Evolutionary conservation across 1,140 invertebrate species (phyloP).

Genomic region (Oreohelix idahoensis): DNA sequence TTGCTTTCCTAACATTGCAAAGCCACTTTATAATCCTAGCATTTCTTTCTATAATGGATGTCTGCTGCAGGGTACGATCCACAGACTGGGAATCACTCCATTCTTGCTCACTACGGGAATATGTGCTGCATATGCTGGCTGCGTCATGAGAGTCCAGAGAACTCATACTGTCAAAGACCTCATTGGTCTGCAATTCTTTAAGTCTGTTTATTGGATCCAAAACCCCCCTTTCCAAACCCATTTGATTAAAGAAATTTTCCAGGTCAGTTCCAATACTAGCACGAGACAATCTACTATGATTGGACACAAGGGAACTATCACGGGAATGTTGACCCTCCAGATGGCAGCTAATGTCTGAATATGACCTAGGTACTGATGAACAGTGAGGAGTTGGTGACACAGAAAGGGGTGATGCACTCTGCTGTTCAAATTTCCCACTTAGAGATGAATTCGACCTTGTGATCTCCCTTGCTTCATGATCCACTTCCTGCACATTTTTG

Average conservation of each 20-base stretch:
- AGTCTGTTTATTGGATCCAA: conserved; percentile 69
- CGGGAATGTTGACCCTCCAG: conserved; percentile 52
- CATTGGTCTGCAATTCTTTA: conserved; percentile 64
- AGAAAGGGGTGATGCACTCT: conserved; percentile 10
- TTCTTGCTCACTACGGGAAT: conserved; percentile 55
- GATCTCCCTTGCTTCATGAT: conserved; percentile 1
- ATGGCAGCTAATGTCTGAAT: conserved; percentile 65
- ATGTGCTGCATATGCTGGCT: conserved; percentile 69
- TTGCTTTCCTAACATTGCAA: conserved; percentile 78
- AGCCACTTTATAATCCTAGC: conserved; percentile 97
- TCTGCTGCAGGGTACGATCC: conserved; percentile 74
- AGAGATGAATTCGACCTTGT: conserved; percentile 22
- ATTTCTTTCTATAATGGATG: conserved; percentile 93
- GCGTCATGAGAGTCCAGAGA: conserved; percentile 81
- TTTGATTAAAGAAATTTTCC: conserved; percentile 85
- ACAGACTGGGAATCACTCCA: conserved; percentile 54
- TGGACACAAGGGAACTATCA: conserved; percentile 63
- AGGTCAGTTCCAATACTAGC: conserved; percentile 71
- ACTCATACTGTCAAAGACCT: conserved; percentile 85
- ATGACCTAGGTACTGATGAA: conserved; percentile 58
- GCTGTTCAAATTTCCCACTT: conserved; percentile 27
- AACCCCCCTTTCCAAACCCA: conserved; percentile 85
- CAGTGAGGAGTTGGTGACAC: background rate
- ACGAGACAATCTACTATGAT: conserved; percentile 61
- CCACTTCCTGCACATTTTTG: background rate